Conservation (phyloP, 2,888 invertebrate species). For the Coenonympha glycerion region DNA sequence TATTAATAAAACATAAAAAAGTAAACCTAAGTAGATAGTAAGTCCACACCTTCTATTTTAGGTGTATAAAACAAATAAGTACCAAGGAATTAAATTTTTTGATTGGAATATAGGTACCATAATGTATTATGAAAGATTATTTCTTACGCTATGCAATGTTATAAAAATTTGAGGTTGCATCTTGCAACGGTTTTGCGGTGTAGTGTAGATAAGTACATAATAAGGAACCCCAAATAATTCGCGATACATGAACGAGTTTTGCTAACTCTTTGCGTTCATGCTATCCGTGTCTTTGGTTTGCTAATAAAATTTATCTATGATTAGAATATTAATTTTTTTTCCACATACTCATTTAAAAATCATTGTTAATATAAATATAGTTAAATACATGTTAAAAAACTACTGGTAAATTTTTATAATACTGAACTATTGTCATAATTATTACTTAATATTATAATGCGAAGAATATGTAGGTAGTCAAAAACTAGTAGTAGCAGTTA, state of each 20-base stretch:
- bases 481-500: too few relatives aligned
- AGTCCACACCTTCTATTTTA: too few relatives aligned
- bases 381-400: not conserved
- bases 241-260: slow-evolving; percentile 8
- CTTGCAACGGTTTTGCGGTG: not conserved
- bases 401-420: too few relatives aligned
- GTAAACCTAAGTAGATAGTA: too few relatives aligned
- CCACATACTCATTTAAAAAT: not conserved
- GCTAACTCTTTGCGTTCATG: slow-evolving; percentile 29
- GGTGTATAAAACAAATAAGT: not conserved
- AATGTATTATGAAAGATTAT: not conserved
- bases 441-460: too few relatives aligned
- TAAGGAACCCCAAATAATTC: slow-evolving; percentile 16
- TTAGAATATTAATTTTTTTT: slow-evolving; percentile 25
- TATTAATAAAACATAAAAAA: too few relatives aligned
- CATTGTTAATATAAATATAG: not conserved
- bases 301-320: slow-evolving; percentile 22
- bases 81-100: too few relatives aligned
- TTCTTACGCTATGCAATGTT: slow-evolving; percentile 5
- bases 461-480: too few relatives aligned
- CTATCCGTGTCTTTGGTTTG: slow-evolving; percentile 37
- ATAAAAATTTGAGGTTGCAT: too few relatives aligned
- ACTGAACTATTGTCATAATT: too few relatives aligned
- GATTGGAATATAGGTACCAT: too few relatives aligned
- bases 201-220: not conserved